A percentile compares a stretch with the other conserved stretches of the same genome.
phyloP scores from a whole-genome alignment of 2,888 invertebrate species.

The Ormia ochracea region DNA sequence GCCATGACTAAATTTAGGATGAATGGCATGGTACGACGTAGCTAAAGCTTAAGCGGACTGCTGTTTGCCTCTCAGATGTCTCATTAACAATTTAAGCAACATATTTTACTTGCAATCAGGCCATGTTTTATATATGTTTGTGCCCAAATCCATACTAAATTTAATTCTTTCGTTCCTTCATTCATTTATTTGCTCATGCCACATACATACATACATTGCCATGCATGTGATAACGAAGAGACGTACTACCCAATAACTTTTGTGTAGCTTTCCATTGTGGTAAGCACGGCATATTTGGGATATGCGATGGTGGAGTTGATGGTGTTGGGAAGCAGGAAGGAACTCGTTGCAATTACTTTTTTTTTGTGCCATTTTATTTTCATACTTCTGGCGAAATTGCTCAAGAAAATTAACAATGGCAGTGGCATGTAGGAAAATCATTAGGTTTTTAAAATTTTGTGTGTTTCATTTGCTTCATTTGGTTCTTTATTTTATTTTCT shows the following conservation, averaged over 20 bases:
- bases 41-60: constrained; percentile 24
- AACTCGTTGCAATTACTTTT: constrained; percentile 47
- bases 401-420: constrained; percentile 16
- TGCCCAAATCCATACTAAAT: not conserved
- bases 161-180: constrained; percentile 32
- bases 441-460: constrained; percentile 40
- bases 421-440: constrained; percentile 39
- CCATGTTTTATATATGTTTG: constrained; percentile 51
- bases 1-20: constrained; percentile 37
- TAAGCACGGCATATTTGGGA: not conserved
- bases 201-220: not conserved
- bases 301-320: not conserved
- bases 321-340: not conserved
- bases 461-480: constrained; percentile 33
- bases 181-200: constrained; percentile 34
- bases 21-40: not conserved
- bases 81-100: constrained; percentile 63
- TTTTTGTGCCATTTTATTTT: not conserved
- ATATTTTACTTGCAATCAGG: constrained; percentile 60
- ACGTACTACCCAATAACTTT: constrained; percentile 1
- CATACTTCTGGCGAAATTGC: constrained; percentile 20
- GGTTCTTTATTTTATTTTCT: not conserved
- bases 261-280: not conserved
- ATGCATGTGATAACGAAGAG: not conserved
- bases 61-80: constrained; percentile 37